Conservation (phyloP, 2,888 invertebrate species). For the Lymantria monacha region DNA sequence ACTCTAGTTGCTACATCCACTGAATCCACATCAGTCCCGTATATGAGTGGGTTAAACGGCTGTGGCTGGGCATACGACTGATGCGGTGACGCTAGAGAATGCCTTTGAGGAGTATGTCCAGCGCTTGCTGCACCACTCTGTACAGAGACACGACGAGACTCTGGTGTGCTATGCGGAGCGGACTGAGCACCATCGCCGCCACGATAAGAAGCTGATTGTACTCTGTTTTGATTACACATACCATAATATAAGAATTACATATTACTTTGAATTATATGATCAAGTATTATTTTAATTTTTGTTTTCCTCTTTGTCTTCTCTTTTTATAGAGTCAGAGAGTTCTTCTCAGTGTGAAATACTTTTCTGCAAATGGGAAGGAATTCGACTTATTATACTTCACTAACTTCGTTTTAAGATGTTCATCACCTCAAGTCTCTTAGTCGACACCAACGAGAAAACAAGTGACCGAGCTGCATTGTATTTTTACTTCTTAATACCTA, state of each 20-base stretch:
- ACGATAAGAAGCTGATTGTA: conserved; percentile 56
- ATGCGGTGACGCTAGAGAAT: conserved; percentile 69
- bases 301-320: too few species aligned
- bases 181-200: conserved; percentile 54
- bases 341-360: too few species aligned
- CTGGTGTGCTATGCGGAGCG: conserved; percentile 65
- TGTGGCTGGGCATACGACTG: conserved; percentile 55
- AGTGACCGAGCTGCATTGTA: too few species aligned
- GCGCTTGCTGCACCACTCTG: conserved; percentile 49
- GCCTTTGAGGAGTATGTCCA: conserved; percentile 65
- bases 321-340: too few species aligned
- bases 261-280: too few species aligned
- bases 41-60: conserved; percentile 93
- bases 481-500: too few species aligned
- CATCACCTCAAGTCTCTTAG: too few species aligned
- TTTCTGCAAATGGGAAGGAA: too few species aligned
- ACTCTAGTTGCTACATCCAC: conserved; percentile 99
- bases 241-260: not conserved
- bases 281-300: too few species aligned
- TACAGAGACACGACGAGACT: conserved; percentile 66
- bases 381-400: too few species aligned
- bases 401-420: too few species aligned
- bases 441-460: too few species aligned
- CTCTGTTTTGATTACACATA: conserved; percentile 37
- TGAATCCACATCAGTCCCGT: conserved; percentile 97